phyloP scores from a whole-genome alignment of 1,140 invertebrate species.

The Drosophila ogumai region DNA sequence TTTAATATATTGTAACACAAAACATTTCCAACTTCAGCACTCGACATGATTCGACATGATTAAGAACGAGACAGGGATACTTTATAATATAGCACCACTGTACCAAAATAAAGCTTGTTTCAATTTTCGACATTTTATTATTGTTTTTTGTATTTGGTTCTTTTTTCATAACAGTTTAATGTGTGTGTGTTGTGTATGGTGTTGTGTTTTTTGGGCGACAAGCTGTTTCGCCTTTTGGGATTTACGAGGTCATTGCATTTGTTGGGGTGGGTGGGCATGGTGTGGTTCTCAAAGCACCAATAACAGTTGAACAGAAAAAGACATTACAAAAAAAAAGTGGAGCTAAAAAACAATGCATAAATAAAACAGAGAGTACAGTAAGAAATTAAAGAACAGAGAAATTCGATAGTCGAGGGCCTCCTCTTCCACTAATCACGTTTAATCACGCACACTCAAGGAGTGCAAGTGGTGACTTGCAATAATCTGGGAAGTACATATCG shows the following conservation, averaged over 20 bases:
- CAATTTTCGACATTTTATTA: constrained; percentile 40
- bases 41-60: background rate
- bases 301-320: constrained; percentile 57
- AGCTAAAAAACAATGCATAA: constrained; percentile 8
- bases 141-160: constrained; percentile 48
- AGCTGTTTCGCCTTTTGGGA: constrained; percentile 20
- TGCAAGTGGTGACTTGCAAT: too few relatives aligned
- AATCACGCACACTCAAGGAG: background rate
- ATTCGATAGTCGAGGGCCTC: constrained; percentile 39
- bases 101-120: background rate
- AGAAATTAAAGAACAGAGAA: constrained; percentile 47
- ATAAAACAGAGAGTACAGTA: constrained; percentile 35
- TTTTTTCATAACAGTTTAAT: constrained; percentile 40
- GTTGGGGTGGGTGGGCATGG: constrained; percentile 19
- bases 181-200: constrained; percentile 23
- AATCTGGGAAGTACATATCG: constrained; percentile 7
- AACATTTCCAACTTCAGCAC: background rate
- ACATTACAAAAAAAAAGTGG: constrained; percentile 31
- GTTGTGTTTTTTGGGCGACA: constrained; percentile 1
- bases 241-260: constrained; percentile 25
- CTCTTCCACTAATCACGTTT: constrained; percentile 32
- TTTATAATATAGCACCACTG: background rate
- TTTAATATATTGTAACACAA: background rate
- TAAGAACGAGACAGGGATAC: background rate
- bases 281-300: constrained; percentile 68